Base-by-base conservation (phyloP, 1,140 invertebrate species). In the Elysia chlorotica region DNA sequence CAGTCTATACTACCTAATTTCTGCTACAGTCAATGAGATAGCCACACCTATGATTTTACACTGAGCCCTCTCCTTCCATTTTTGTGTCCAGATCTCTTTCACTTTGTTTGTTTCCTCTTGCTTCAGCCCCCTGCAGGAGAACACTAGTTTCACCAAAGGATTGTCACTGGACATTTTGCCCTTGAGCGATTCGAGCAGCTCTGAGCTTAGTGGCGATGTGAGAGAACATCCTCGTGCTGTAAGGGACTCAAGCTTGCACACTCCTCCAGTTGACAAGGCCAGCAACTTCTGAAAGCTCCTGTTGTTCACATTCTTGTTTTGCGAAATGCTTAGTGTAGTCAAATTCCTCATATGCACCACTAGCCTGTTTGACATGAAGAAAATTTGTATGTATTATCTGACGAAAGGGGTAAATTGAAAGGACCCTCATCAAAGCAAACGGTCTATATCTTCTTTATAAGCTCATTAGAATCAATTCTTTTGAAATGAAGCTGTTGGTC, bases 281-380 rank as follows among this genome's bases (percentile, higher is more conserved):
- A 71, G 28, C 57, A 71, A 54, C 38, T 71, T 71, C 53, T 71
- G 69, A 2, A 71, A 37, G 37, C 35, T 62, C 33, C 10, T 62
- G 28, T 53, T 62, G 69, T 41, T 63, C 10, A 71, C n/a, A 17
- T 71, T 61, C 33, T 41, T n/a, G 59, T 71, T 71, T 28, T 71
- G 69, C 21, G 69, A 71, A 4, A 71, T 17, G 5, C 30, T 41
- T 14, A 71, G 37, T 1, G 3, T 37, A 28, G 28, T 23, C 57
- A 71, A 38, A 21, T 19, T 36, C 28, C 33, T 41, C 1, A 19
- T 23, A 1, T 36, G 21, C 17, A 38, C 37, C 28, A 54, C 28
- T 31, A 71, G 38, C 31, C 69, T 71, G 37, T 1, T n/a, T n/a
- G n/a, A n/a, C n/a, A 59, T 25, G 17, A 14, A 57, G 28, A 5